Evolutionary conservation across 2,113 vertebrate genomes (phyloP), one percentile per base, ranked within the genome.

Genomic region (Vireo altiloquus): DNA sequence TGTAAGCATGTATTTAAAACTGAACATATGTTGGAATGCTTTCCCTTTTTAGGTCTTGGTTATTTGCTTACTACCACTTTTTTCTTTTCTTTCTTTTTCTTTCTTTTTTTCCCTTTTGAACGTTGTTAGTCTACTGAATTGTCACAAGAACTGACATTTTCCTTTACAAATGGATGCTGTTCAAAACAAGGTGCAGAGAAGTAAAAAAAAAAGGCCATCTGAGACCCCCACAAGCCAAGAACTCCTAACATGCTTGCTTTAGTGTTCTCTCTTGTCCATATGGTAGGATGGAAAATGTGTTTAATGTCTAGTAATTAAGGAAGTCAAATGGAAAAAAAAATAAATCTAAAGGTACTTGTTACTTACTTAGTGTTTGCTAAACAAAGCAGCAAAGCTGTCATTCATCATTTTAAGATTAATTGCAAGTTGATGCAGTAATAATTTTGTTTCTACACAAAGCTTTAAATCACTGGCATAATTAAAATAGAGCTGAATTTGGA

Each of bases 321-420:
- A 90, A 87, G 59, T 90, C 37, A 88, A 85, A 79, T 64, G 13
- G 44, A 70, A 42, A 50, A 74, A 76, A 72, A 71, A 46, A 50
- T 18, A 86, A 69, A 84, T 77, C 68, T 80, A 54, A 83, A 92
- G 86, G 76, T 90, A 87, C 40, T 81, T 81, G 54, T 66, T 93
- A 74, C 70, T 85, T 90, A n/a, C 44, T 85, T 90, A 53, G 66
- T 90, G 56, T 96, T 92, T 94, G 72, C 69, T 88, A 94, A 93
- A 92, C 71, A 95, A 90, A 96, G 92, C 83, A 46, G 60, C 44
- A 71, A 50, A 89, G 52, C 90, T 90, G 71, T 89, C 80, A 70
- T 83, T 92, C 80, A 66, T 78, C 6, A 27, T 81, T 71, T 66
- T 56, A 64, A 87, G 74, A 92, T 89, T 81, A 91, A 92, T 89